phyloP scores from a whole-genome alignment of 2,113 vertebrate species.

The Cyprinus carpio region DNA sequence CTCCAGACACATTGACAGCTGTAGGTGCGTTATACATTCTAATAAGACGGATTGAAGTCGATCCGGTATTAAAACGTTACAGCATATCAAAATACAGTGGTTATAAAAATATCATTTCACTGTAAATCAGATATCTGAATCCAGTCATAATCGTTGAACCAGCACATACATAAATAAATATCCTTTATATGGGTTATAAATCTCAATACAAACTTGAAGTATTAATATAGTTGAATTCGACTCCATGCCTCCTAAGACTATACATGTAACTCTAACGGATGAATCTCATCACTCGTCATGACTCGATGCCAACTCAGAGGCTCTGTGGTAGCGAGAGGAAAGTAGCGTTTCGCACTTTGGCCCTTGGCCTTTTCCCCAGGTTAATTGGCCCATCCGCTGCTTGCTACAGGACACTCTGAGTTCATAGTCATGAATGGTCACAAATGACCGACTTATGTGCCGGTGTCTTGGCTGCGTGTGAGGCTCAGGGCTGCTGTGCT shows the following conservation, averaged over 20 bases:
- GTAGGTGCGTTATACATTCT: slow-evolving; percentile 70
- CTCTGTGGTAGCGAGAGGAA: slow-evolving; percentile 32
- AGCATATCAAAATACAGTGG: slow-evolving; percentile 76
- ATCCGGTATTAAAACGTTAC: slow-evolving; percentile 64
- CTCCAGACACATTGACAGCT: slow-evolving; percentile 35
- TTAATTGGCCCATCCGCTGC: slow-evolving; percentile 38
- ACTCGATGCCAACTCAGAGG: slow-evolving; percentile 39
- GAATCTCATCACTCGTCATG: slow-evolving; percentile 44
- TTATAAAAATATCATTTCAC: slow-evolving; percentile 77
- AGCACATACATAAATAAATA: slow-evolving; percentile 82
- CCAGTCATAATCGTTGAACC: slow-evolving; percentile 70
- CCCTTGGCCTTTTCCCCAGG: slow-evolving; percentile 31
- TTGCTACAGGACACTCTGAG: slow-evolving; percentile 50
- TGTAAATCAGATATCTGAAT: slow-evolving; percentile 64
- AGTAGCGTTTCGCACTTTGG: slow-evolving; percentile 31
- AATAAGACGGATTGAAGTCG: slow-evolving; percentile 63
- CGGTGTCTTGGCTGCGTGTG: slow-evolving; percentile 43
- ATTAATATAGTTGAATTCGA: slow-evolving; percentile 58
- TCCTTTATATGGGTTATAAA: slow-evolving; percentile 77
- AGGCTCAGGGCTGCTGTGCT: slow-evolving; percentile 32
- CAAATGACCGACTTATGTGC: slow-evolving; percentile 47
- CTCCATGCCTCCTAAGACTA: slow-evolving; percentile 43
- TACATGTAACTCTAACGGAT: slow-evolving; percentile 43
- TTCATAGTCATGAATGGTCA: slow-evolving; percentile 52
- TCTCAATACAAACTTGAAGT: slow-evolving; percentile 73